Evolutionary conservation across 1,140 invertebrate genomes (phyloP).

Genomic region (Aculops lycopersici): DNA sequence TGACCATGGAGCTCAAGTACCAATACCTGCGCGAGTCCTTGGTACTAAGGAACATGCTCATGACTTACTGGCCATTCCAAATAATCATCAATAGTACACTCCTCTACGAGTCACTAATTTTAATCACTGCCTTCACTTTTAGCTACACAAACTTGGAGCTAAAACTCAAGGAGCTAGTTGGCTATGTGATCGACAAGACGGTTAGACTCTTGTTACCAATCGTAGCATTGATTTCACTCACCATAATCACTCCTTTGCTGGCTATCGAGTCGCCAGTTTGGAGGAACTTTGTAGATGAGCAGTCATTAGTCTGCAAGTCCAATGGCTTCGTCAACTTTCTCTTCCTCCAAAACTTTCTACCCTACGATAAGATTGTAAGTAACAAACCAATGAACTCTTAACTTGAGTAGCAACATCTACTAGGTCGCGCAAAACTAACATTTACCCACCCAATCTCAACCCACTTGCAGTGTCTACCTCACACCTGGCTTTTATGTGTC

Average conservation of each 20-base stretch:
- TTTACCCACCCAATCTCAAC: not conserved
- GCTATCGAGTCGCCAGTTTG: constrained; percentile 4
- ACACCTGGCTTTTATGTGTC: constrained; percentile 12
- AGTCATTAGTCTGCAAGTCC: not conserved
- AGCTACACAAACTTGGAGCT: constrained; percentile 1
- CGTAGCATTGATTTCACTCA: constrained; percentile 1
- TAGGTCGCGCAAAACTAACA: not conserved
- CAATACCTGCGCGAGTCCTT: constrained; percentile 8
- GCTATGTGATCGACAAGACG: not conserved
- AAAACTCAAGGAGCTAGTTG: constrained; percentile 3
- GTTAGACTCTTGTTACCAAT: constrained; percentile 3
- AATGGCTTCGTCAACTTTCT: constrained; percentile 4
- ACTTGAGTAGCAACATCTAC: not conserved
- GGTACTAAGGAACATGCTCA: constrained; percentile 1
- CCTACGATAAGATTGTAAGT: constrained; percentile 1
- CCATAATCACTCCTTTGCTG: constrained; percentile 5
- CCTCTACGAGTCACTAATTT: constrained; percentile 7
- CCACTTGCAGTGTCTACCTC: constrained; percentile 11
- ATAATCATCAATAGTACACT: constrained; percentile 7
- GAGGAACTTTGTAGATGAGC: constrained; percentile 5
- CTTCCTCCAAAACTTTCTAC: constrained; percentile 8
- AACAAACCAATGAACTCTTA: not conserved
- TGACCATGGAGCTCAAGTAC: constrained; percentile 5
- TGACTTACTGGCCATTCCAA: constrained; percentile 3
- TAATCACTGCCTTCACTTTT: constrained; percentile 7